Percentiles rank a stretch among this genome's conserved stretches.
Evolutionary conservation across 2,113 vertebrate species (phyloP).

Genomic region (Taxidea taxus): DNA sequence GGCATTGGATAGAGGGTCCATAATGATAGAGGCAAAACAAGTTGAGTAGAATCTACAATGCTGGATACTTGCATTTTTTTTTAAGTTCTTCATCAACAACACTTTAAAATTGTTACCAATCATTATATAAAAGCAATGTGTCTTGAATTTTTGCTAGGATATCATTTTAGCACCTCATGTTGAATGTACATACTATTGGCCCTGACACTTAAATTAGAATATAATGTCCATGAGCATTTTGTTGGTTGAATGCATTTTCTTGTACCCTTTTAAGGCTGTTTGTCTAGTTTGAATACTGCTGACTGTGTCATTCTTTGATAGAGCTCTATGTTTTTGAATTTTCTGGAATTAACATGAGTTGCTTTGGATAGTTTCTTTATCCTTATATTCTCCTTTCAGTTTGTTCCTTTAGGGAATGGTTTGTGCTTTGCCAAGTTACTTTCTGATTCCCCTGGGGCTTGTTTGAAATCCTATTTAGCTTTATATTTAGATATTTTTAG

Average conservation of each 20-base stretch:
- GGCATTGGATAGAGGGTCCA: neutral
- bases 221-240: neutral
- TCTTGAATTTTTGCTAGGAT: neutral
- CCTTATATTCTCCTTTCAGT: slow-evolving; percentile 42
- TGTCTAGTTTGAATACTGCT: neutral
- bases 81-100: neutral
- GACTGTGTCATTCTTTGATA: neutral
- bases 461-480: slow-evolving; percentile 67
- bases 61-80: neutral
- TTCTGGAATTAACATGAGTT: slow-evolving; percentile 38
- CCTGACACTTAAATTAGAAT: neutral
- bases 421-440: slow-evolving; percentile 48
- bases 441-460: slow-evolving; percentile 32
- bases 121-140: neutral
- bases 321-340: slow-evolving; percentile 39
- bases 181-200: neutral
- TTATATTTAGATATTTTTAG: slow-evolving; percentile 72
- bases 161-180: neutral
- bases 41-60: neutral
- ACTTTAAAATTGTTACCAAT: neutral
- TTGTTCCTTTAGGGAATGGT: slow-evolving; percentile 52
- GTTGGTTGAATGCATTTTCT: neutral
- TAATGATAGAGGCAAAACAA: neutral
- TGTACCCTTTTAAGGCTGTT: neutral
- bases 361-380: slow-evolving; percentile 57